Evolutionary conservation across 2,113 vertebrate species (phyloP).

Genomic region (Tachuris rubrigastra): DNA sequence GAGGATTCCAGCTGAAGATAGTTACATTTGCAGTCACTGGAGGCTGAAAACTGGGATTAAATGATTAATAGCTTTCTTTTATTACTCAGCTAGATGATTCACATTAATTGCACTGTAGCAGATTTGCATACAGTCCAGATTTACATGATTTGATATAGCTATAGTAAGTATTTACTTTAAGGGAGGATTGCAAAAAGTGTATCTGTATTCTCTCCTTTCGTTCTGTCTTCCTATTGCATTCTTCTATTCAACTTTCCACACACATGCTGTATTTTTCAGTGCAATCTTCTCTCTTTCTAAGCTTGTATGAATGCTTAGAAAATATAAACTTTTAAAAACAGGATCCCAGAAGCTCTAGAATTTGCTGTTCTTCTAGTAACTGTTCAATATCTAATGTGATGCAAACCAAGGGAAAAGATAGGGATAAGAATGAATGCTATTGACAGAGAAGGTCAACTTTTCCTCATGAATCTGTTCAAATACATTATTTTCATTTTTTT

Average conservation of each 20-base stretch:
- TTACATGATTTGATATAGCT: background rate
- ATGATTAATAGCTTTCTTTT: conserved; percentile 2
- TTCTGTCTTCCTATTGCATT: background rate
- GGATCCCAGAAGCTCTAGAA: background rate
- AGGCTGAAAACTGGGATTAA: background rate
- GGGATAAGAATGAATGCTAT: background rate
- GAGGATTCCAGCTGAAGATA: conserved; percentile 38
- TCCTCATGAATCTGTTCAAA: background rate
- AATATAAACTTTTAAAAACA: background rate
- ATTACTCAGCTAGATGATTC: background rate
- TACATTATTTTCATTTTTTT: conserved; percentile 22
- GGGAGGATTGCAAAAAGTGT: background rate
- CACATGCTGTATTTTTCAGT: background rate
- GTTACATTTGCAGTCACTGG: background rate
- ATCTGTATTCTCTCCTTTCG: background rate
- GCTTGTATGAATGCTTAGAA: background rate
- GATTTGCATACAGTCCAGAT: background rate
- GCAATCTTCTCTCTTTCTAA: background rate
- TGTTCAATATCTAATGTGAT: background rate
- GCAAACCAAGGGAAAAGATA: background rate
- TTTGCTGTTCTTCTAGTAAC: background rate
- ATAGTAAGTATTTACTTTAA: conserved; percentile 1
- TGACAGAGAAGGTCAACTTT: background rate
- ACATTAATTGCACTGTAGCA: background rate
- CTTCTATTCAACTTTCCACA: background rate